Conservation (phyloP, 2,888 invertebrate genomes). For the Nemotelus pantherinus region DNA sequence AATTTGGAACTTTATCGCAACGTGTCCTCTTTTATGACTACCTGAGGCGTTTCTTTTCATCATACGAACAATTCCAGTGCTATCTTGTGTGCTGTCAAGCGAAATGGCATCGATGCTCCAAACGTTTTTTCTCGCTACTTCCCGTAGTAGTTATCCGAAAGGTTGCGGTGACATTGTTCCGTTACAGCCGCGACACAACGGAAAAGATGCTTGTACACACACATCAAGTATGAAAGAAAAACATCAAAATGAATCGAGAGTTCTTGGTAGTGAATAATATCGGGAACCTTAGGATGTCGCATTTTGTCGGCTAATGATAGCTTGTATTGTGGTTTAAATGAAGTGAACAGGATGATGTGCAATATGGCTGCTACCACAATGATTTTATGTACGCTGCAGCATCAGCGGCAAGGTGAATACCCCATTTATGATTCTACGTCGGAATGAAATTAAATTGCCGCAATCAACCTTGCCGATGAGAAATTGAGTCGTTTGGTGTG, state of each 20-base stretch:
- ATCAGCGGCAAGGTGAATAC: no score
- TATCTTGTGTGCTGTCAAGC: background rate
- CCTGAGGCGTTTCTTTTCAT: slow-evolving; percentile 29
- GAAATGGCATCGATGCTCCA: no score
- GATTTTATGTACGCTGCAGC: no score
- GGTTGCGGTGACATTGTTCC: slow-evolving; percentile 14
- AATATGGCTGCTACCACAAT: no score
- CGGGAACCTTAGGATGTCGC: slow-evolving; percentile 23
- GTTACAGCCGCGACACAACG: background rate
- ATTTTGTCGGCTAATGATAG: slow-evolving; percentile 30
- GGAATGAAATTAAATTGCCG: no score
- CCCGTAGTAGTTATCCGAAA: background rate
- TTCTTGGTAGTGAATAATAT: slow-evolving; percentile 18
- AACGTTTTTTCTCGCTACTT: no score
- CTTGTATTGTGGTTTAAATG: slow-evolving; percentile 30
- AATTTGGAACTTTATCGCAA: slow-evolving; percentile 41
- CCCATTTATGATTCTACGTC: no score
- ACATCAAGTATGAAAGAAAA: slow-evolving; percentile 16
- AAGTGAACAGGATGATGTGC: background rate
- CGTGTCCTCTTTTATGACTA: slow-evolving; percentile 34
- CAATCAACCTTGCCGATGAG: no score
- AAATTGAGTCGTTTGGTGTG: no score
- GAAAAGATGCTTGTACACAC: slow-evolving; percentile 22
- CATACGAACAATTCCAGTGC: background rate
- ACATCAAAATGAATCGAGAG: slow-evolving; percentile 36